Conservation (phyloP, 1,140 invertebrate species). For the Sipha flava region DNA sequence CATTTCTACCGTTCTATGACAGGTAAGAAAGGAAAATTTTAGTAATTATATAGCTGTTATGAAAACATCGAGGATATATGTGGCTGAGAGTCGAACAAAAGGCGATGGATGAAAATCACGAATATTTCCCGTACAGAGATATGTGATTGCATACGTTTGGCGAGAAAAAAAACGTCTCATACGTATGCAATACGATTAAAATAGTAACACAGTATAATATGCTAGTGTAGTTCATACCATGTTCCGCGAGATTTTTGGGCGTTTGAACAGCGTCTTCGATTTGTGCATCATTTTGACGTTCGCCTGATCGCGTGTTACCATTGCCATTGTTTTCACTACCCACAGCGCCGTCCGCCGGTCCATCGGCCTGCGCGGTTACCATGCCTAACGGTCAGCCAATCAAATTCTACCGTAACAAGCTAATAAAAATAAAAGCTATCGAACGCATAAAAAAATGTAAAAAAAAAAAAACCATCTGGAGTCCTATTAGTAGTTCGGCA, state of each 20-base stretch:
- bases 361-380: conserved; percentile 22
- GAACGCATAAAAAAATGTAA: background rate
- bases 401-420: conserved; percentile 32
- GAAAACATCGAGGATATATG: too few species aligned
- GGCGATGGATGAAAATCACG: too few species aligned
- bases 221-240: conserved; percentile 15
- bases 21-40: too few species aligned
- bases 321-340: conserved; percentile 1
- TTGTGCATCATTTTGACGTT: background rate
- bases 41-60: too few species aligned
- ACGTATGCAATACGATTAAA: conserved; percentile 37
- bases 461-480: background rate
- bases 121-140: too few species aligned
- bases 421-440: conserved; percentile 32
- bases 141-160: too few species aligned
- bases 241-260: background rate
- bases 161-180: too few species aligned
- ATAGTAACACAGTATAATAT: background rate
- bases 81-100: too few species aligned
- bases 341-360: conserved; percentile 25
- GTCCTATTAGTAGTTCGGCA: background rate
- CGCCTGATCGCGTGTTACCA: background rate
- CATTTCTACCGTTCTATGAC: too few species aligned
- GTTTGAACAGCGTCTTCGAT: conserved; percentile 21
- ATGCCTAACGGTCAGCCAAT: conserved; percentile 32